These are phyloP conservation scores for Agrotis exclamationis DNA, from an alignment of 2,888 invertebrate species.

Conservation along the genomic window DNA sequence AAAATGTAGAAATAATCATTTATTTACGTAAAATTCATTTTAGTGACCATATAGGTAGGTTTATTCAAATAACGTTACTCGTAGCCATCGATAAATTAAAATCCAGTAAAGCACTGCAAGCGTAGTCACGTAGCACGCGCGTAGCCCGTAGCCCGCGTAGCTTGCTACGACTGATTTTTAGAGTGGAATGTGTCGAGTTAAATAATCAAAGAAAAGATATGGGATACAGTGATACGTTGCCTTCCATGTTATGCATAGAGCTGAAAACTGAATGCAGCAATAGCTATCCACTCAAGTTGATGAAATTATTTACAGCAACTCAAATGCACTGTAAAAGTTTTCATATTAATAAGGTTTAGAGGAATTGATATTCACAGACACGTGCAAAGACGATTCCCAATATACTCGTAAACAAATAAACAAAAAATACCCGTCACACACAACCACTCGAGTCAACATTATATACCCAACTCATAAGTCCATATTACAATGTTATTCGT, in stretches of 20 bases:
- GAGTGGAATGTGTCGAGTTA: not conserved
- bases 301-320: not conserved
- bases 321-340: not conserved
- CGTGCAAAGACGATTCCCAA: not conserved
- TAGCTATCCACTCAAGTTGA: not conserved
- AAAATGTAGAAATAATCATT: too few species aligned
- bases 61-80: too few species aligned
- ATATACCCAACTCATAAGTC: constrained; percentile 27
- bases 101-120: not conserved
- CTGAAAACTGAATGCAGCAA: not conserved
- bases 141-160: not conserved
- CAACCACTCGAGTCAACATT: constrained; percentile 5
- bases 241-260: not conserved
- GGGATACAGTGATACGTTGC: not conserved
- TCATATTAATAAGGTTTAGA: not conserved
- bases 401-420: constrained; percentile 17
- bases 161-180: not conserved
- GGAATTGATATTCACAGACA: not conserved
- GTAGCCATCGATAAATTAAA: too few species aligned
- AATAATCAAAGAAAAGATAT: not conserved
- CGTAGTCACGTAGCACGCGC: not conserved
- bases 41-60: too few species aligned
- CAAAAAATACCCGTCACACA: constrained; percentile 17
- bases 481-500: constrained; percentile 37
- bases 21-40: not conserved